phyloP scores from a whole-genome alignment of 2,888 invertebrate species.

The Leptinotarsa haldemani region DNA sequence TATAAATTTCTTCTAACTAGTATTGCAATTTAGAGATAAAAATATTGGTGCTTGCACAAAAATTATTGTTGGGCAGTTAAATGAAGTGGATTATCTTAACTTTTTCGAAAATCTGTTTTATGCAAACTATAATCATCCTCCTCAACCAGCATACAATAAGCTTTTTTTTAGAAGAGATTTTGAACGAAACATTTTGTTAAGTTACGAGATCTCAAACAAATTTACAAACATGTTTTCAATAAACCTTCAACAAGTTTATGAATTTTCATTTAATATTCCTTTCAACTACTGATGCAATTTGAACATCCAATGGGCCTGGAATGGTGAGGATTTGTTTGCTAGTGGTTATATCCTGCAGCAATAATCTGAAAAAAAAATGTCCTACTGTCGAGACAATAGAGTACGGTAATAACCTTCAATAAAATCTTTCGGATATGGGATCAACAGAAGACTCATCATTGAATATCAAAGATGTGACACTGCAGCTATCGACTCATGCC shows the following conservation, averaged over 20 bases:
- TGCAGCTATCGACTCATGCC: too few relatives aligned
- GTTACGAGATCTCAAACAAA: conserved; percentile 50
- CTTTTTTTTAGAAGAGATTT: conserved; percentile 49
- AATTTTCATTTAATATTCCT: conserved; percentile 25
- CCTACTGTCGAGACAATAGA: too few relatives aligned
- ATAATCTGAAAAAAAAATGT: too few relatives aligned
- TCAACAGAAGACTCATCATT: too few relatives aligned
- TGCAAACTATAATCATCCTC: conserved; percentile 34
- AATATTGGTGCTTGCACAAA: conserved; percentile 62
- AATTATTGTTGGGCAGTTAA: conserved; percentile 56
- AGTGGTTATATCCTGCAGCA: too few relatives aligned
- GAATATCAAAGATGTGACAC: too few relatives aligned
- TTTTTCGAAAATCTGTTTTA: conserved; percentile 40
- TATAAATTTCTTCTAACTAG: conserved; percentile 46
- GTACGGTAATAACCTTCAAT: too few relatives aligned
- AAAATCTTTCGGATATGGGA: too few relatives aligned
- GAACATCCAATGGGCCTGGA: too few relatives aligned
- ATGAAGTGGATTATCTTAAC: conserved; percentile 47
- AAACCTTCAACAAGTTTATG: conserved; percentile 53
- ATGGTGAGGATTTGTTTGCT: too few relatives aligned
- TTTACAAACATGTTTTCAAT: conserved; percentile 57
- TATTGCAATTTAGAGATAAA: conserved; percentile 52
- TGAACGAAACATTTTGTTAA: conserved; percentile 42
- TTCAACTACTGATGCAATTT: too few relatives aligned
- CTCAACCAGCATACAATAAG: conserved; percentile 47